Conservation (phyloP, 2,797 vertebrate species). For the Peromyscus eremicus region DNA sequence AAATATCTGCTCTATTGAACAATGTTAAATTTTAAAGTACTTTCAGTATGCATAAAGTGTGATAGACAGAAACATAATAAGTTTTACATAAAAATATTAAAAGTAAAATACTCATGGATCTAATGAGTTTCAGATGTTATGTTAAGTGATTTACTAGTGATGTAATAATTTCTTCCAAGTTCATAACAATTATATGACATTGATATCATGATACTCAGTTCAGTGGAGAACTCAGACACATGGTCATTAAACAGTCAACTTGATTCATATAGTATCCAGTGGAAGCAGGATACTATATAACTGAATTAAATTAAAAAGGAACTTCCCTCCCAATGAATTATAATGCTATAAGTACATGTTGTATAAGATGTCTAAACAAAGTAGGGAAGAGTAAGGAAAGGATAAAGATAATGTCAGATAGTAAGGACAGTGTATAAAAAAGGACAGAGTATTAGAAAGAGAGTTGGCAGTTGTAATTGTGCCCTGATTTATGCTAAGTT, state of each 20-base stretch:
- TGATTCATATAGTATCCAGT: background rate
- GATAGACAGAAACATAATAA: background rate
- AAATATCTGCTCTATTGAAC: background rate
- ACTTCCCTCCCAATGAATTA: background rate
- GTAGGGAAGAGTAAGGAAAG: background rate
- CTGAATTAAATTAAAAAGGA: background rate
- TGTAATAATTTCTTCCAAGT: conserved; percentile 1
- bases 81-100: background rate
- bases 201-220: background rate
- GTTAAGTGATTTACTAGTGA: conserved; percentile 22
- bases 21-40: background rate
- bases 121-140: background rate
- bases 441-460: background rate
- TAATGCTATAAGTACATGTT: background rate
- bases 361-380: background rate
- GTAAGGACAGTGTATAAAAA: background rate
- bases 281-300: background rate
- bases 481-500: background rate
- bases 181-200: background rate
- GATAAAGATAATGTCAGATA: background rate
- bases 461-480: background rate
- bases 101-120: background rate
- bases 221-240: background rate
- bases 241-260: background rate
- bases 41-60: background rate